These are phyloP conservation scores for Meiosimyza platycephala DNA, from an alignment of 2,888 invertebrate genomes.

Conservation along the genomic window DNA sequence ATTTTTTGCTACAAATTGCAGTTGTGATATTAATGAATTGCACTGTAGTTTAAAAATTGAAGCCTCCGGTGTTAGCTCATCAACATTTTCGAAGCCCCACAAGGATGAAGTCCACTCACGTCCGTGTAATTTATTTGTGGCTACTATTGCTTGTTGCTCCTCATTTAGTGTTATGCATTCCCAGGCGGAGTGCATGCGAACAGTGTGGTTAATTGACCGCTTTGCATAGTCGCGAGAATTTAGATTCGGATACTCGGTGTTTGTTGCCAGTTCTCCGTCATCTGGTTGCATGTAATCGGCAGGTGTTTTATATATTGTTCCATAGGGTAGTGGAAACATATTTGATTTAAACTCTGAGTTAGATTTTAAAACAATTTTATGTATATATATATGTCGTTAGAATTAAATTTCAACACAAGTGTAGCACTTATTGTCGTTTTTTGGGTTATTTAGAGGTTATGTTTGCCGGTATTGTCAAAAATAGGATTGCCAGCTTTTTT, in stretches of 20 bases:
- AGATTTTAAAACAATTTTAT: too few relatives aligned
- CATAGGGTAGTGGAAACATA: slow-evolving; percentile 59
- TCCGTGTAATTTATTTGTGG: slow-evolving; percentile 60
- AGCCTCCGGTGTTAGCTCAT: slow-evolving; percentile 48
- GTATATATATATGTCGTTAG: too few relatives aligned
- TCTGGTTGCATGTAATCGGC: slow-evolving; percentile 57
- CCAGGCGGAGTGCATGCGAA: slow-evolving; percentile 60
- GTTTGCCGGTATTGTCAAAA: too few relatives aligned
- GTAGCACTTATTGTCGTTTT: too few relatives aligned
- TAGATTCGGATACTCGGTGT: slow-evolving; percentile 64
- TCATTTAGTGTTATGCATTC: slow-evolving; percentile 59
- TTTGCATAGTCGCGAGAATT: slow-evolving; percentile 64
- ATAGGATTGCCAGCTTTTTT: too few relatives aligned
- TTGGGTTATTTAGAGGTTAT: too few relatives aligned
- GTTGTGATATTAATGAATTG: slow-evolving; percentile 56
- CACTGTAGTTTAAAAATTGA: slow-evolving; percentile 57
- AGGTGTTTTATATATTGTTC: slow-evolving; percentile 56
- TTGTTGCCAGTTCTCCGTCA: slow-evolving; percentile 53
- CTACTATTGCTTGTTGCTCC: slow-evolving; percentile 53
- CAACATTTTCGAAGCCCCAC: slow-evolving; percentile 58
- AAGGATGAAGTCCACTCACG: slow-evolving; percentile 61
- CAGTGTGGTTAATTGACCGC: slow-evolving; percentile 55
- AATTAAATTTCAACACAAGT: too few relatives aligned
- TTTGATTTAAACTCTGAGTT: too few relatives aligned
- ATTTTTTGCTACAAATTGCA: slow-evolving; percentile 57